These are phyloP conservation scores for Andrena minutula DNA, from an alignment of 2,888 invertebrate genomes.

Conservation along the genomic window DNA sequence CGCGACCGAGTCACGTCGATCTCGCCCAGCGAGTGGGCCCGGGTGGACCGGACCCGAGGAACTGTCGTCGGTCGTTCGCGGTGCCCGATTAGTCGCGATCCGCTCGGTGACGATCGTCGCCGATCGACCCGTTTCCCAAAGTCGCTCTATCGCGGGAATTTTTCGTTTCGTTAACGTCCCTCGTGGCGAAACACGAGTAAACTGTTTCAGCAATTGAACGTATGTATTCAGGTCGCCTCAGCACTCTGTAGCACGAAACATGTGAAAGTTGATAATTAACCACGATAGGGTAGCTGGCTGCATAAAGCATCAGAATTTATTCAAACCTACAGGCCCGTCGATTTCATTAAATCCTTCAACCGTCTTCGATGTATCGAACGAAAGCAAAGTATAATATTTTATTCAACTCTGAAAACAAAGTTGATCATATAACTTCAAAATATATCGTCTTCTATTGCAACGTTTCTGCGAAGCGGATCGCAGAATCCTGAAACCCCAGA, in stretches of 20 bases:
- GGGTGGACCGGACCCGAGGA: constrained; percentile 50
- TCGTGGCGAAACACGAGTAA: constrained; percentile 30
- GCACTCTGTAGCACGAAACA: constrained; percentile 3
- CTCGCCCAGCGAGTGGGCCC: not conserved
- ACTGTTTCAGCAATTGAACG: constrained; percentile 1
- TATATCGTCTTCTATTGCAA: not conserved
- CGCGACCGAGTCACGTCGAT: constrained; percentile 18
- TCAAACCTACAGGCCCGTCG: not conserved
- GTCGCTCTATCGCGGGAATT: constrained; percentile 11
- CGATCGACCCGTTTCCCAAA: constrained; percentile 24
- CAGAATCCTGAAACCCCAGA: not conserved
- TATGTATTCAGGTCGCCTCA: not conserved
- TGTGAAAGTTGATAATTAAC: constrained; percentile 1
- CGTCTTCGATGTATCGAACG: not conserved
- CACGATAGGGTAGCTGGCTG: not conserved
- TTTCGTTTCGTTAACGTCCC: constrained; percentile 31
- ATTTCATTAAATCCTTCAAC: not conserved
- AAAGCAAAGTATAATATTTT: not conserved
- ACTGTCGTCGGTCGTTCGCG: constrained; percentile 53
- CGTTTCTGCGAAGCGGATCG: not conserved
- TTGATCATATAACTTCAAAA: not conserved
- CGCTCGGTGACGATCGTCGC: constrained; percentile 7
- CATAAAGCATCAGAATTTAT: not conserved
- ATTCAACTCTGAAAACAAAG: not conserved
- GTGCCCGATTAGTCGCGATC: constrained; percentile 26